A percentile compares a stretch with the other conserved stretches of the same genome.
Evolutionary conservation across 2,797 vertebrate species (phyloP).

Genomic region (Lophura swinhoii): DNA sequence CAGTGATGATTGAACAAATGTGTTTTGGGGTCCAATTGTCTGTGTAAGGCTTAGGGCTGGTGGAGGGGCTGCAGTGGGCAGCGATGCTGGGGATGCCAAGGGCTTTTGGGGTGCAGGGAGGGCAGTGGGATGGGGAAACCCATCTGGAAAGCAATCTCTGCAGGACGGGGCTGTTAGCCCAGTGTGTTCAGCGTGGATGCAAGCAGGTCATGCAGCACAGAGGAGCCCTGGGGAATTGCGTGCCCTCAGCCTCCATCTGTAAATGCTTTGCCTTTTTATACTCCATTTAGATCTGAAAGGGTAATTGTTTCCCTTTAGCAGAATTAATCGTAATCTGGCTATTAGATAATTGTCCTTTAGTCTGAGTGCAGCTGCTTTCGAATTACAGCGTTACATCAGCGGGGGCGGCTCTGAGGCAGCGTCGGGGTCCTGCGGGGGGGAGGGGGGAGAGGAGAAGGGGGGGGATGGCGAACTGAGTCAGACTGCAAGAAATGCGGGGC

Average conservation of each 20-base stretch:
- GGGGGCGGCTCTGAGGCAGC: not conserved
- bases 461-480: not conserved
- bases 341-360: slow-evolving; percentile 20
- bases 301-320: slow-evolving; percentile 49
- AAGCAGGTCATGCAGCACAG: not conserved
- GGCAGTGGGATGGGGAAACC: not conserved
- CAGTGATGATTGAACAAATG: not conserved
- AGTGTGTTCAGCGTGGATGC: not conserved
- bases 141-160: not conserved
- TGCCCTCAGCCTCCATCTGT: not conserved
- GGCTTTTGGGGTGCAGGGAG: not conserved
- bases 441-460: no score
- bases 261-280: not conserved
- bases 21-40: not conserved
- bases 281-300: slow-evolving; percentile 3
- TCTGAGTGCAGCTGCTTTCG: slow-evolving; percentile 12
- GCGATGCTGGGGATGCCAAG: accelerated
- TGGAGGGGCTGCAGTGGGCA: not conserved
- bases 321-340: slow-evolving; percentile 26
- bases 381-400: not conserved
- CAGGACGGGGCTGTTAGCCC: not conserved
- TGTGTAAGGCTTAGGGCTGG: accelerated
- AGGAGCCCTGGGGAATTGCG: not conserved
- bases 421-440: not conserved
- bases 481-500: not conserved